Evolutionary conservation across 1,140 invertebrate species (phyloP).

Genomic region (Tetramorium parvispinum): DNA sequence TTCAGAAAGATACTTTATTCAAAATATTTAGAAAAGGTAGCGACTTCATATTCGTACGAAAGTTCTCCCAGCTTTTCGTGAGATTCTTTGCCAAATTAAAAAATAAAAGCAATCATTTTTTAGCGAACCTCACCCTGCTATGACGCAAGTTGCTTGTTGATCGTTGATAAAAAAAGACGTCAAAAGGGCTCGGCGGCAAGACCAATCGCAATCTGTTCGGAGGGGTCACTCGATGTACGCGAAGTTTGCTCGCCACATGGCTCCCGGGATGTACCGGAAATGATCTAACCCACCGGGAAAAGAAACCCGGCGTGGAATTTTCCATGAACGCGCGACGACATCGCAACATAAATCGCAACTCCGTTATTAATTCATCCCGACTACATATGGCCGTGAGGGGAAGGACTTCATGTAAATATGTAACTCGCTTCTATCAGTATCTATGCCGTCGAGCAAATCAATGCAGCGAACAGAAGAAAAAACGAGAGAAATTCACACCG

Average conservation of each 20-base stretch:
- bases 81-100: not conserved
- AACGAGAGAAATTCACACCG: not conserved
- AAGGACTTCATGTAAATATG: not conserved
- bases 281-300: not conserved
- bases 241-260: constrained; percentile 50
- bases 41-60: not conserved
- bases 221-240: constrained; percentile 19
- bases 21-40: not conserved
- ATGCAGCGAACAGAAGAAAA: not conserved
- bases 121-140: not conserved
- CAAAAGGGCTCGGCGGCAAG: not conserved
- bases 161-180: constrained; percentile 13
- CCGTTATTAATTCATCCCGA: constrained; percentile 41
- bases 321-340: not conserved
- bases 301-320: constrained; percentile 8
- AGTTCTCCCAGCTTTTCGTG: not conserved
- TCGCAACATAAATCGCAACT: not conserved
- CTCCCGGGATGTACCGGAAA: constrained; percentile 39
- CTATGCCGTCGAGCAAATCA: not conserved
- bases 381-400: not conserved
- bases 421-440: constrained; percentile 1
- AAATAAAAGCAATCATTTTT: not conserved
- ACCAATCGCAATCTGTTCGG: constrained; percentile 36
- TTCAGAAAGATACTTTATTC: not conserved
- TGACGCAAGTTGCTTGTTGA: not conserved